Evolutionary conservation across 1,140 invertebrate species (phyloP).

Genomic region (Hyphantria cunea): DNA sequence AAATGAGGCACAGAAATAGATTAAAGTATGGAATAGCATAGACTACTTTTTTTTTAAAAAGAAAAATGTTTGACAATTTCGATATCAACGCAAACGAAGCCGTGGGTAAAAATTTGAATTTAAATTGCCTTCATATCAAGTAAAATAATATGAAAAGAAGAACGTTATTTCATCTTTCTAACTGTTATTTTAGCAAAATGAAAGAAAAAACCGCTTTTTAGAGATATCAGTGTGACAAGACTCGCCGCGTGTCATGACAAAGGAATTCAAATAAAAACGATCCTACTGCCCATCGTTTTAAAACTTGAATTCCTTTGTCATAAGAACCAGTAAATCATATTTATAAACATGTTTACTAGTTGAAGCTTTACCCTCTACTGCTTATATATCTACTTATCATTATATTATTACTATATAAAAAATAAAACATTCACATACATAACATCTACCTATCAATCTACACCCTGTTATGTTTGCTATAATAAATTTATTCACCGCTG

Average conservation of each 20-base stretch:
- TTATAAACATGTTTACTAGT: conserved; percentile 15
- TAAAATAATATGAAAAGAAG: too few species aligned
- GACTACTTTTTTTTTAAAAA: too few species aligned
- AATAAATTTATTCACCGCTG: conserved; percentile 39
- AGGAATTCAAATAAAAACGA: conserved; percentile 28
- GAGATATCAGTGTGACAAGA: conserved; percentile 41
- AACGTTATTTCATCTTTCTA: too few species aligned
- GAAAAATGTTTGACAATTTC: too few species aligned
- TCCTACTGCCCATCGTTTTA: background rate
- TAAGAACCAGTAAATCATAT: conserved; percentile 14
- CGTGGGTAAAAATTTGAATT: too few species aligned
- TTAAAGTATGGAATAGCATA: too few species aligned
- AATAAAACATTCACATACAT: conserved; percentile 72
- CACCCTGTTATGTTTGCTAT: conserved; percentile 36
- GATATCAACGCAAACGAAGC: too few species aligned
- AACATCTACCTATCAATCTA: conserved; percentile 76
- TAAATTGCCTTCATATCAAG: too few species aligned
- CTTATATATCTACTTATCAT: conserved; percentile 39
- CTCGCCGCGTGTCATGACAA: conserved; percentile 33
- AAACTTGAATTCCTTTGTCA: conserved; percentile 25
- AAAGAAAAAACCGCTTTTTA: conserved; percentile 13
- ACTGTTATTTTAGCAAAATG: too few species aligned
- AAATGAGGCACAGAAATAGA: too few species aligned
- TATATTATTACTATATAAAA: conserved; percentile 33
- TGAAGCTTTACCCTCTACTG: conserved; percentile 52